Evolutionary conservation across 2,113 vertebrate species (phyloP), one percentile per base, ranked within the genome.

Genomic region (Dicerorhinus sumatrensis): DNA sequence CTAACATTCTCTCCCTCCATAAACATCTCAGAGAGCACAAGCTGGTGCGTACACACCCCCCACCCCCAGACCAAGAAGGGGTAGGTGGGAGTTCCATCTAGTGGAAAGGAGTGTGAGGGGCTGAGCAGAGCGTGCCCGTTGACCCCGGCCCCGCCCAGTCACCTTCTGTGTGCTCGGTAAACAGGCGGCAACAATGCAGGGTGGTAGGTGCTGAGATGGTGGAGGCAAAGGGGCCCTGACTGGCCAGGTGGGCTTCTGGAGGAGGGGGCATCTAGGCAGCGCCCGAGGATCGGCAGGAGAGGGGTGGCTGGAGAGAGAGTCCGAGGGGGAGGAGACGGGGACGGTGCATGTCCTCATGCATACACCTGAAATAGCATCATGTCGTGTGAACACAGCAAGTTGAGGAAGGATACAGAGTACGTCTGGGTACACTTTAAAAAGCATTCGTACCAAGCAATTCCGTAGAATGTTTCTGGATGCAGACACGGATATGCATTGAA

Each of bases 321-420:
- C 51, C 14, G 51, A 54, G 51, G 51, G 51, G 51, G 51, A 48
- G 10, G 48, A 9, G 48, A 48, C 8, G 48, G 48, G 48, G 48
- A 12, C 11, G 11, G 13, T 5, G 27, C 21, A 36, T 3, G 3
- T 36, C 8, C 60, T 33, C 2, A 0, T 3, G 1, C 46, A 4
- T 5, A 6, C 27, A 17, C 76, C 69, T 4, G 16, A 13, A 8
- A 33, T 51, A 16, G 39, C 27, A 14, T 51, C 29, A 0, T 1
- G 0, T 25, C 23, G 23, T 21, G 69, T 3, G 46, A 29, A 33
- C 20, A 31, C 23, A 96, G 65, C 67, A 13, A 20, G 56, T 3
- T 48, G 36, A 11, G 6, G 54, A 80, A 93, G 60, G 70, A 3
- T 23, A 10, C 80, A 67, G 29, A 58, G 4, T 27, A 72, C 2